Percentiles rank a stretch among this genome's conserved stretches.
Evolutionary conservation across 2,888 invertebrate genomes (phyloP).

Genomic region (Danaus chrysippus): DNA sequence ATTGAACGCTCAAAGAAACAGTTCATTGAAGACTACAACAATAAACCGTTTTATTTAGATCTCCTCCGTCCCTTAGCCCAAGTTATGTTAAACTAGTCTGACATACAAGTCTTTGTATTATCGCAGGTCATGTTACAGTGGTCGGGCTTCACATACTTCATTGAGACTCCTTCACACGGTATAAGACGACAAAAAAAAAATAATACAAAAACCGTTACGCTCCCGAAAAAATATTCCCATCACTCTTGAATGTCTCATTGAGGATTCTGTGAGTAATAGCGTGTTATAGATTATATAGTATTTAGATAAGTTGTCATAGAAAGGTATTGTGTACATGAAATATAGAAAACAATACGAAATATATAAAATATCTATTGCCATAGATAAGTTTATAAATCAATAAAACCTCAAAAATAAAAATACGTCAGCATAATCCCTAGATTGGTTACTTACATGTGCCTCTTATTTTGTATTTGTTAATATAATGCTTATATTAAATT

Average conservation of each 20-base stretch:
- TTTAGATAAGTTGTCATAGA: background rate
- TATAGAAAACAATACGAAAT: too few relatives aligned
- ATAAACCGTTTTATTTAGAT: conserved; percentile 44
- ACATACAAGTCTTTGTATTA: conserved; percentile 36
- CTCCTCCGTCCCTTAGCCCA: conserved; percentile 42
- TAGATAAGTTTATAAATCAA: too few relatives aligned
- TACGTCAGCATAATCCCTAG: too few relatives aligned
- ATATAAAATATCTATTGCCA: too few relatives aligned
- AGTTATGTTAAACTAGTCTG: conserved; percentile 16
- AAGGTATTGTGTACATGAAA: background rate
- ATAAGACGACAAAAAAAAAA: conserved; percentile 73
- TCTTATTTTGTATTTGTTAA: too few relatives aligned
- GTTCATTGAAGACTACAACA: conserved; percentile 64
- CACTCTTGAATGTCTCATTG: conserved; percentile 73
- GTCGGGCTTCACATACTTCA: conserved; percentile 63
- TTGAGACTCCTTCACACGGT: conserved; percentile 76
- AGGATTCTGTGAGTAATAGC: conserved; percentile 42
- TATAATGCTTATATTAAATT: too few relatives aligned
- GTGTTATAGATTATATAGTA: background rate
- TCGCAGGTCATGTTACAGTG: conserved; percentile 47
- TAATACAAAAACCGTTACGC: conserved; percentile 77
- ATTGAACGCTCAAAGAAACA: conserved; percentile 57
- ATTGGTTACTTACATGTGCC: too few relatives aligned
- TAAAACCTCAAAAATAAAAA: too few relatives aligned
- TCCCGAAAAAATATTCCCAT: conserved; percentile 73